A percentile compares a stretch with the other conserved stretches of the same genome.
Conservation (phyloP, 2,888 invertebrate genomes). For the Ernsta delagoae region DNA sequence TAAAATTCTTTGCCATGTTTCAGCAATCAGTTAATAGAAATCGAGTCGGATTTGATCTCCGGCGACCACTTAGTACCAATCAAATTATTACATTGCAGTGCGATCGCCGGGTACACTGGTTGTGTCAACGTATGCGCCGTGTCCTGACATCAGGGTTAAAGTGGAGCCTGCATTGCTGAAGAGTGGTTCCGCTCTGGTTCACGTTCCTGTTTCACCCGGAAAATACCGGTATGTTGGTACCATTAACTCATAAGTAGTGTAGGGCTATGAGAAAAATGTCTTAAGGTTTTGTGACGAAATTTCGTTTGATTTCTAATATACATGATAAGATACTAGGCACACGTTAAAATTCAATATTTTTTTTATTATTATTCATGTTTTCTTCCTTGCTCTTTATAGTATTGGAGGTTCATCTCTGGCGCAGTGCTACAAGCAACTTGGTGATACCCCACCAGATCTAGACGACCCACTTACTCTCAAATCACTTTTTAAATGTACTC, state of each 20-base stretch:
- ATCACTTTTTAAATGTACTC: conserved; percentile 92
- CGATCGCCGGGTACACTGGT: conserved; percentile 96
- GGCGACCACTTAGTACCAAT: too few relatives aligned
- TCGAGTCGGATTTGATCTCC: too few relatives aligned
- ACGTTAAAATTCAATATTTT: too few relatives aligned
- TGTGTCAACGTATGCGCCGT: conserved; percentile 98
- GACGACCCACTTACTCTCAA: conserved; percentile 88
- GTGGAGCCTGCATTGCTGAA: conserved; percentile 96
- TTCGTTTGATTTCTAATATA: too few relatives aligned
- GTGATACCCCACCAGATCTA: conserved; percentile 92
- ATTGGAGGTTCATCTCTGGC: conserved; percentile 97
- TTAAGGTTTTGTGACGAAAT: too few relatives aligned
- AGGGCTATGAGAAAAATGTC: too few relatives aligned
- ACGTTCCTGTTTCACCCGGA: conserved; percentile 91
- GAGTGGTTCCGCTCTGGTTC: conserved; percentile 88
- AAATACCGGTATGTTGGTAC: conserved; percentile 75
- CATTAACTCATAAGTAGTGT: too few relatives aligned
- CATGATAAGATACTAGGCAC: too few relatives aligned
- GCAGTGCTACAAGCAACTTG: conserved; percentile 94
- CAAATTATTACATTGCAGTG: conserved; percentile 50
- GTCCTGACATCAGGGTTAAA: conserved; percentile 93
- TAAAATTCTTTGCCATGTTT: too few relatives aligned
- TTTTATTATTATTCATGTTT: too few relatives aligned
- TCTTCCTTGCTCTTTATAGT: conserved; percentile 63
- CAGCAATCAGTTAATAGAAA: too few relatives aligned